These are phyloP conservation scores for Helobdella robusta DNA, from an alignment of 2,888 invertebrate species.

Conservation along the genomic window DNA sequence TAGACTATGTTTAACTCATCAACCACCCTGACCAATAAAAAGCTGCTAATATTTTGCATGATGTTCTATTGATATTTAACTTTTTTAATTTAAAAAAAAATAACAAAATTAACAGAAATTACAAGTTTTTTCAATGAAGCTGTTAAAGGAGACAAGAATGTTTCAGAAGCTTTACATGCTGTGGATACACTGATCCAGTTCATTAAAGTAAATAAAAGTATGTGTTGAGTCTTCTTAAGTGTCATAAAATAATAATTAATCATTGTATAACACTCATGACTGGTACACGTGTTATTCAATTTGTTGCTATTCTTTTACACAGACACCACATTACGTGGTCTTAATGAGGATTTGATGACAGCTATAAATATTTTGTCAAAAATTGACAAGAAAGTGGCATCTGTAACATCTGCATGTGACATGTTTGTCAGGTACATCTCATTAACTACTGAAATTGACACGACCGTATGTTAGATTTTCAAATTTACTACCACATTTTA, in stretches of 20 bases:
- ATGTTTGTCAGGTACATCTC: constrained; percentile 6
- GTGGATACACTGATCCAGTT: constrained; percentile 7
- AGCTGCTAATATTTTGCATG: background rate
- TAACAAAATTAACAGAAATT: background rate
- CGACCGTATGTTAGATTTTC: too few species aligned
- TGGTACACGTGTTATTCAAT: background rate
- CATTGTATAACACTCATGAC: background rate
- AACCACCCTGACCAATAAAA: too few species aligned
- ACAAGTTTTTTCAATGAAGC: background rate
- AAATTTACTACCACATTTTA: too few species aligned
- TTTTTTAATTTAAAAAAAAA: background rate
- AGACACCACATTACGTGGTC: constrained; percentile 19
- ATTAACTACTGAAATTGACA: background rate
- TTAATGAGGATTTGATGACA: constrained; percentile 6
- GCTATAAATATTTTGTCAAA: constrained; percentile 2
- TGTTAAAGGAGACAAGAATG: constrained; percentile 10
- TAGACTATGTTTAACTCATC: too few species aligned
- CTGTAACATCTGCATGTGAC: constrained; percentile 1
- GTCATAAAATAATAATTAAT: too few species aligned
- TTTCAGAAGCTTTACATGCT: constrained; percentile 12
- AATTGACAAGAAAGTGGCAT: background rate
- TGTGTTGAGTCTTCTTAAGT: too few species aligned
- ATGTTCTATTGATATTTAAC: background rate
- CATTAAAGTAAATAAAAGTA: constrained; percentile 13
- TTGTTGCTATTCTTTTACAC: background rate